Base-by-base conservation (phyloP, 2,113 vertebrate species). In the Lichenostomus cassidix region DNA sequence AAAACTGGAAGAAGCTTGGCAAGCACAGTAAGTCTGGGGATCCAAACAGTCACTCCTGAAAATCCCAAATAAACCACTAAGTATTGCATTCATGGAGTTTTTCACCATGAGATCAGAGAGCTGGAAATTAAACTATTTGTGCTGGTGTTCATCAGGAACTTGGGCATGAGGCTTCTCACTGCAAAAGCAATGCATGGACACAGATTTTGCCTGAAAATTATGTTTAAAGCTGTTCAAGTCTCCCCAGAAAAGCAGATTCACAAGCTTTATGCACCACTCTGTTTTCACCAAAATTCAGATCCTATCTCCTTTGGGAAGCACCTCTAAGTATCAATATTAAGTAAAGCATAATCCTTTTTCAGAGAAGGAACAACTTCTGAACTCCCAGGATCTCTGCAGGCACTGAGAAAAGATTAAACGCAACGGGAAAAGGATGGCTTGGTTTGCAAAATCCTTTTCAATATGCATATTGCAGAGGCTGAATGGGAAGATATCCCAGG, bases 391-490 rank as follows among this genome's bases (percentile, higher is more conserved):
- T 65, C 71, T 88, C 88, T 49, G 71, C 0, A 1, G 62, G 58
- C 58, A 42, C 87, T 0, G 11, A 80, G 85, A 70, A 73, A 76
- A 96, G 95, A 94, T 96, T 86, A 94, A 94, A 68, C 0, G 22
- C 58, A 64, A 50, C 0, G 12, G 85, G 25, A 85, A 89, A 86
- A 86, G 92, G 82, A 80, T 55, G 75, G 50, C 75, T 94, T 24
- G 44, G 52, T 67, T 49, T 79, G 82, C 23, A 83, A 94, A 96
- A 93, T 42, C 94, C 95, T 80, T 46, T 83, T 95, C 82, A 92
- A 91, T 70, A 91, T 92, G 89, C 89, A 94, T 31, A 87, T 35
- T 59, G 77, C 91, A 92, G 71, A 33, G 75, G 35, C 53, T 94
- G 90, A 93, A 91, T 74, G 87, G 81, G 87, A 83, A 94, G 85